A percentile compares a stretch with the other conserved stretches of the same genome.
Conservation (phyloP, 23 tunicate species). For the Halocynthia roretzi region DNA sequence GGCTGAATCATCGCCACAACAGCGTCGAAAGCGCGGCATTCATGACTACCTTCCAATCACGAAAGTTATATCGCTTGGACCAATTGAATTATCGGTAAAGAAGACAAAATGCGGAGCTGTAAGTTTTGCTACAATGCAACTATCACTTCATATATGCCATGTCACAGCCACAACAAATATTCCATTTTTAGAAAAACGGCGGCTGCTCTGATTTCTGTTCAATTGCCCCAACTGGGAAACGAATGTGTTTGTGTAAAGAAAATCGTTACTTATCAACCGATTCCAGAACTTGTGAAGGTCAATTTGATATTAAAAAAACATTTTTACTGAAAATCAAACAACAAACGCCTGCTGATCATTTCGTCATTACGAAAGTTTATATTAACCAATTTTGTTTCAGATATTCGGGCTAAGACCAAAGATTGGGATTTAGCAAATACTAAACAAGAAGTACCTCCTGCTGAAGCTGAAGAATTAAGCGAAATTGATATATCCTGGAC, state of each 20-base stretch:
- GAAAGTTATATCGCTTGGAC: neutral
- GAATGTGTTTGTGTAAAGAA: neutral
- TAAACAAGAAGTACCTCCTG: too few relatives aligned
- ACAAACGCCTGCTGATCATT: too few relatives aligned
- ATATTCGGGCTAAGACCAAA: too few relatives aligned
- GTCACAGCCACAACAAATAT: neutral
- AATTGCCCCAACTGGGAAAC: neutral
- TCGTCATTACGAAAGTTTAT: too few relatives aligned
- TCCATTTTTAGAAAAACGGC: neutral
- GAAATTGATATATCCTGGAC: too few relatives aligned
- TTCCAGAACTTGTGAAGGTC: neutral
- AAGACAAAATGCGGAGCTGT: neutral
- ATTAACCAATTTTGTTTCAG: too few relatives aligned
- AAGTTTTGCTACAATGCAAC: neutral
- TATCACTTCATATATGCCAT: neutral
- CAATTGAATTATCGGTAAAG: neutral
- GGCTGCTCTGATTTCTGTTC: constrained; percentile 9
- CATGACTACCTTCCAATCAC: neutral
- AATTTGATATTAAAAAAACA: neutral
- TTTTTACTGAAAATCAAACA: too few relatives aligned
- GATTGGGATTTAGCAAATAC: too few relatives aligned
- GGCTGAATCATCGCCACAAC: neutral
- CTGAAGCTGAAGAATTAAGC: too few relatives aligned
- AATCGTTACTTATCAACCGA: neutral
- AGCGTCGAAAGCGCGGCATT: too few relatives aligned